A percentile compares a stretch with the other conserved stretches of the same genome.
Conservation (phyloP, 1,140 invertebrate genomes). For the Apis florea region DNA sequence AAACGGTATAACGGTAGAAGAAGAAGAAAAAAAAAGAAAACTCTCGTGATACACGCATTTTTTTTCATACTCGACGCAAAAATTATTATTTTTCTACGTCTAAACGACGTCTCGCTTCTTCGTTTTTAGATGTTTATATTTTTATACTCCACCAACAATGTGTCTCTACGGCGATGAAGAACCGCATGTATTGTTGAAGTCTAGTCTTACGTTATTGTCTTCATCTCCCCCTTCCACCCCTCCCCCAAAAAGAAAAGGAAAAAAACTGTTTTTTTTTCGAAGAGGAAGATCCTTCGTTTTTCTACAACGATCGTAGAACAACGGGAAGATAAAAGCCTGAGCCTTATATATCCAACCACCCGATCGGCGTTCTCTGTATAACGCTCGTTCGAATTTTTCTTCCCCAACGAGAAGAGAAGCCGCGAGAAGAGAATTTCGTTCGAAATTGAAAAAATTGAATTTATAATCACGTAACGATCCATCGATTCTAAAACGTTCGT, state of each 20-base stretch:
- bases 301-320: conserved; percentile 43
- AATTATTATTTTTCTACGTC: conserved; percentile 59
- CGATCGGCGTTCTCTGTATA: conserved; percentile 13
- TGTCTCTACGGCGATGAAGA: conserved; percentile 70
- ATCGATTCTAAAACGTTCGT: too few species aligned
- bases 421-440: conserved; percentile 35
- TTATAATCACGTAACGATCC: too few species aligned
- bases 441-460: too few species aligned
- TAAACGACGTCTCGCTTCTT: conserved; percentile 62
- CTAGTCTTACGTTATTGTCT: conserved; percentile 78
- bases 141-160: conserved; percentile 73
- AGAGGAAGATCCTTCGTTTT: conserved; percentile 31
- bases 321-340: conserved; percentile 6
- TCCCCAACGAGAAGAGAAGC: background rate
- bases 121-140: conserved; percentile 79
- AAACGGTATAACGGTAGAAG: conserved; percentile 20
- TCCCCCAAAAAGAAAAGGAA: background rate
- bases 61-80: conserved; percentile 23
- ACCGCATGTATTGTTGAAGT: conserved; percentile 79
- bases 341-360: too few species aligned
- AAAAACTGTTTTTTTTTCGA: conserved; percentile 28
- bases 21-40: too few species aligned
- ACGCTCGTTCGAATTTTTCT: conserved; percentile 18
- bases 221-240: conserved; percentile 17
- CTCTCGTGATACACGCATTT: conserved; percentile 22